Evolutionary conservation across 2,113 vertebrate species (phyloP), one percentile per base, ranked within the genome.

Genomic region (Zosterops lateralis): DNA sequence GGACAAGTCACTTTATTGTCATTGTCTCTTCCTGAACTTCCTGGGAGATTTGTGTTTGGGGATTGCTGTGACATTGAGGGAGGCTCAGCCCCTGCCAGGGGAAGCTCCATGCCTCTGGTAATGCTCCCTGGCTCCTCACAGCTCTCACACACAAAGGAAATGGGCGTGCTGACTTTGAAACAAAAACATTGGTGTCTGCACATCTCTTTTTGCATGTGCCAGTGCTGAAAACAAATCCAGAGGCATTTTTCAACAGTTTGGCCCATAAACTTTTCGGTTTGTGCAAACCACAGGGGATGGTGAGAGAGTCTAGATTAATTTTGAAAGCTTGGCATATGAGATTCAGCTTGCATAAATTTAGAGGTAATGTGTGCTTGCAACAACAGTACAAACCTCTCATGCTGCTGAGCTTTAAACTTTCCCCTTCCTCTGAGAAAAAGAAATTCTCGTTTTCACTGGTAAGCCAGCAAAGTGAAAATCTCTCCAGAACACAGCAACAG

Each of bases 331-430:
- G 87, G 65, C 75, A 47, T 67, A 16, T 36, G 75, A 82, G 81
- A 72, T 90, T 91, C 66, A 82, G 54, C 82, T 88, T 90, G 92
- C 89, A 90, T 95, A 90, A 86, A 92, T 90, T 81, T 91, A 79
- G 90, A 90, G 73, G 72, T 89, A 91, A 92, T 89, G 56, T 64
- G 87, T 8, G 2, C 72, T 89, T 86, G 73, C 58, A 90, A 85
- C 85, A 92, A 26, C 70, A 74, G 61, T 80, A 70, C 13, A 44
- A 95, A 74, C 17, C n/a, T 89, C 87, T 95, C n/a, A 6, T 65
- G 56, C 53, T 95, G 83, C 66, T 1, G 50, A 89, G 81, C 72
- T 95, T 89, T 90, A 89, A 92, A 87, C 54, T 87, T 87, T 34
- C 56, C 28, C 3, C 1, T 75, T 90, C 67, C 70, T 79, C 75